Evolutionary conservation across 30 jellyfish, hydroid and myxozoan genomes (phyloP).

Genomic region (Calvadosia cruxmelitensis): DNA sequence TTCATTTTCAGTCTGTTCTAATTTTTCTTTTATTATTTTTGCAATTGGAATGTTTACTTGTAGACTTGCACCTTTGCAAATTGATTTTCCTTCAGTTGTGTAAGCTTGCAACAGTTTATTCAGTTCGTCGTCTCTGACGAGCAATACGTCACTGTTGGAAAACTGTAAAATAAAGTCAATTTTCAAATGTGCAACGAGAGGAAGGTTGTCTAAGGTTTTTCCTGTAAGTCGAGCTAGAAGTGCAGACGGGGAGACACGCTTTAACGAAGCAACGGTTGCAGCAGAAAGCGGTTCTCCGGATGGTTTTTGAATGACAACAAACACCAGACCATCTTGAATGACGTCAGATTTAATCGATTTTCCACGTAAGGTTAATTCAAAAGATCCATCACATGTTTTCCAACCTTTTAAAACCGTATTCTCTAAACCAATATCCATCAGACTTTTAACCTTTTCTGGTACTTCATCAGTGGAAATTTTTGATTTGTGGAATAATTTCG

Average conservation of each 20-base stretch:
- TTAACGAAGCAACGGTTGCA: conserved; percentile 40
- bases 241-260: conserved; percentile 42
- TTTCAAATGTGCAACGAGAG: conserved; percentile 36
- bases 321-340: conserved; percentile 28
- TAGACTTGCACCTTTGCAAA: conserved; percentile 48
- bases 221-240: conserved; percentile 33
- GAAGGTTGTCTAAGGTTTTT: conserved; percentile 43
- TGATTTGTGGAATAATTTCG: conserved; percentile 39
- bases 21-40: conserved; percentile 22
- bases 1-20: not conserved
- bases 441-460: conserved; percentile 26
- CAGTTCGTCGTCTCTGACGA: conserved; percentile 28
- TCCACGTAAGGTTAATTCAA: conserved; percentile 56
- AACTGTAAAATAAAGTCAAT: conserved; percentile 37
- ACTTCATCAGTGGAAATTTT: conserved; percentile 13
- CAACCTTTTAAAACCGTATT: conserved; percentile 44
- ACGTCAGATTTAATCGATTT: conserved; percentile 14
- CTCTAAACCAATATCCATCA: conserved; percentile 28
- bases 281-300: conserved; percentile 24
- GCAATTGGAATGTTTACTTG: conserved; percentile 51
- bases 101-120: conserved; percentile 27
- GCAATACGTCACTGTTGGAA: conserved; percentile 42
- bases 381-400: conserved; percentile 47
- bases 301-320: conserved; percentile 47
- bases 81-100: conserved; percentile 34